Evolutionary conservation across 2,797 vertebrate genomes (phyloP), one percentile per base, ranked within the genome.

Genomic region (Alfaro cultratus): DNA sequence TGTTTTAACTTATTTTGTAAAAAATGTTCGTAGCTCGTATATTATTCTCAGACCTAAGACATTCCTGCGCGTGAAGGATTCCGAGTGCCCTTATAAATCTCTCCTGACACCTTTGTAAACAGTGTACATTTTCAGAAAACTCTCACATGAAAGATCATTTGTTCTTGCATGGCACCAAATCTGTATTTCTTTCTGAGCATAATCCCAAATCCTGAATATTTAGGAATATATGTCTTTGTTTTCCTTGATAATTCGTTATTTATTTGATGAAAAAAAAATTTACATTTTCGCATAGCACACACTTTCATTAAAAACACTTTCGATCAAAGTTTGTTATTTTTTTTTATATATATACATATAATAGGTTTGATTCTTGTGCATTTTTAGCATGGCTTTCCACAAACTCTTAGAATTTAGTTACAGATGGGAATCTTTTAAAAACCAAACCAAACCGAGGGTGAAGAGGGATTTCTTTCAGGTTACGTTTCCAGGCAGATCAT

Each of bases 401-500:
- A 85, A 82, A 77, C 74, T 83, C 92, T 89, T 8, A 62, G 57
- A 29, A 15, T 62, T 34, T 62, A 60, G 29, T 92, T 90, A 90
- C 91, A 87, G 80, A 91, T 94, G 90, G 82, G 89, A 92, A 87
- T 94, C 83, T 84, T 82, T 18, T 92, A 89, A 93, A 95, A 90
- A 81, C 83, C 29, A 73, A 46, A 31, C 26, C n/a, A 81, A 86
- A 77, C 75, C 51, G 71, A 87, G 83, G 73, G 75, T 5, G 47
- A 21, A 49, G 47, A 73, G 75, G 80, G 81, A 82, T 86, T 87
- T 79, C 74, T 95, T 94, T 95, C 95, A 96, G 88, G 94, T 96
- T 96, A 96, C 95, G 93, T 97, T 97, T 97, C 96, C 97, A 97
- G 95, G 96, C 96, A 96, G 95, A 96, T 96, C 96, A 88, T 97